Evolutionary conservation across 2,797 vertebrate species (phyloP).

Genomic region (Chiroxiphia lanceolata): DNA sequence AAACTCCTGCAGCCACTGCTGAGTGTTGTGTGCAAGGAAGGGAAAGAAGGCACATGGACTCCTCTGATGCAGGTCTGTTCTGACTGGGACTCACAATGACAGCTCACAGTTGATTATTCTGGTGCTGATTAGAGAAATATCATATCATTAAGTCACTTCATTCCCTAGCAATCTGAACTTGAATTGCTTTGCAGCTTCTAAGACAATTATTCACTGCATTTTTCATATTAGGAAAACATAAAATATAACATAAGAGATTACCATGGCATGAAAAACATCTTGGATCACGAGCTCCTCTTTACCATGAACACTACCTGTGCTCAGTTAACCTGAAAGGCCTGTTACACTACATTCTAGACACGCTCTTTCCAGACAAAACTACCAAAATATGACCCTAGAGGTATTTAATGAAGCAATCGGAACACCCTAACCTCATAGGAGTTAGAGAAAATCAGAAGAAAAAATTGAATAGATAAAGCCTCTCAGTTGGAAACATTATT

Average conservation of each 20-base stretch:
- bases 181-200: background rate
- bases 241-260: background rate
- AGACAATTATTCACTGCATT: background rate
- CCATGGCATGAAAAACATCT: conserved; percentile 54
- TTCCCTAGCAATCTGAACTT: background rate
- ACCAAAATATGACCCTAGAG: conserved; percentile 58
- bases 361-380: conserved; percentile 62
- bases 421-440: background rate
- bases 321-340: conserved; percentile 52
- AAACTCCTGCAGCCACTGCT: background rate
- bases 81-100: background rate
- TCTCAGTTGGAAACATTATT: background rate
- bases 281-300: conserved; percentile 19
- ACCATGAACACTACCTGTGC: conserved; percentile 17
- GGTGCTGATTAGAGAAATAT: background rate
- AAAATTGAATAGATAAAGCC: background rate
- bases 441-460: conserved; percentile 4
- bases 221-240: background rate
- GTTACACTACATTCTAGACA: conserved; percentile 59
- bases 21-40: background rate
- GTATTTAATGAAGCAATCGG: conserved; percentile 41
- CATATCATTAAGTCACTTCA: background rate
- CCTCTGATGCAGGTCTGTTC: background rate
- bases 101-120: background rate
- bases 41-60: background rate